A percentile compares a stretch with the other conserved stretches of the same genome.
Evolutionary conservation across 2,888 invertebrate genomes (phyloP).

Genomic region (Cephus pulcher): DNA sequence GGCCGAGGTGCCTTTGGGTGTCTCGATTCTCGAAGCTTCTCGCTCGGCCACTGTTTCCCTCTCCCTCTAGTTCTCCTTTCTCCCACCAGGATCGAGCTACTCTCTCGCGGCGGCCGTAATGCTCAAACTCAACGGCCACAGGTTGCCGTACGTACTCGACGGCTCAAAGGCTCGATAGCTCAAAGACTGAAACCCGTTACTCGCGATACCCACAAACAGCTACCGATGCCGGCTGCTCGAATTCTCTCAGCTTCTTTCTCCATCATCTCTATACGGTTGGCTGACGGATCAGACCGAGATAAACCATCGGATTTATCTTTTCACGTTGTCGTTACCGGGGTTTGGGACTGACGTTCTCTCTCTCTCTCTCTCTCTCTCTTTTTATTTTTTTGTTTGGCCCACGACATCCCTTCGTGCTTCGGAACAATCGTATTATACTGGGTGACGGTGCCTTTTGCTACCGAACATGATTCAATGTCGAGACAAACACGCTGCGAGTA

Average conservation of each 20-base stretch:
- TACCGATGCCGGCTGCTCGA: slow-evolving; percentile 18
- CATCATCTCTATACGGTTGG: slow-evolving; percentile 9
- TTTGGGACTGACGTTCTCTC: slow-evolving; percentile 7
- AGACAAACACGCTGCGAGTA: neutral
- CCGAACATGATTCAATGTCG: neutral
- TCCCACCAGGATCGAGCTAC: neutral
- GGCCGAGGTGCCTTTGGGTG: slow-evolving; percentile 2
- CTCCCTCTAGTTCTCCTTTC: neutral
- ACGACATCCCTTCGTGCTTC: slow-evolving; percentile 8
- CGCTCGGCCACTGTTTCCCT: slow-evolving; percentile 7
- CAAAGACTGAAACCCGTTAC: slow-evolving; percentile 17
- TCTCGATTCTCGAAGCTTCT: slow-evolving; percentile 4
- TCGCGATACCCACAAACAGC: slow-evolving; percentile 22
- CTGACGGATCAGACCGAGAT: slow-evolving; percentile 36
- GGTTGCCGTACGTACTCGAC: slow-evolving; percentile 10
- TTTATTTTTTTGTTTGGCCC: neutral
- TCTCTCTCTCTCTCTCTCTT: slow-evolving; percentile 19
- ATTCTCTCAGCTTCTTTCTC: slow-evolving; percentile 15
- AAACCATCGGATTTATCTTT: slow-evolving; percentile 24
- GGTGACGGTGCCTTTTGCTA: slow-evolving; percentile 17
- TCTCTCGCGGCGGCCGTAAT: neutral
- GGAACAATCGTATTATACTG: slow-evolving; percentile 13
- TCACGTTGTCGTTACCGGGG: neutral
- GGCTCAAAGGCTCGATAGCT: neutral
- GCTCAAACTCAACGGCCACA: neutral